A percentile compares a stretch with the other conserved stretches of the same genome.
Conservation (phyloP, 1,140 invertebrate species). For the Olivierus martensii region DNA sequence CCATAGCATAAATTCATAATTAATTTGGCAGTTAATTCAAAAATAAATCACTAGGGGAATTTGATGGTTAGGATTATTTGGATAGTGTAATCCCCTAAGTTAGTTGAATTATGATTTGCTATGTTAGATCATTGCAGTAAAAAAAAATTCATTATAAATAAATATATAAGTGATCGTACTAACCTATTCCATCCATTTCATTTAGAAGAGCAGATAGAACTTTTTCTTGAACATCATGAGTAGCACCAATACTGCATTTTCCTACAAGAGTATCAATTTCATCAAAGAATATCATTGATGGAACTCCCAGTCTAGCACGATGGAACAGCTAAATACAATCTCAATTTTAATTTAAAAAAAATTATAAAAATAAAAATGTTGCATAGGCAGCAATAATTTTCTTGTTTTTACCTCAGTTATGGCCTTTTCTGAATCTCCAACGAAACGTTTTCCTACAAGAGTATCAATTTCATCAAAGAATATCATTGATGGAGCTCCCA, state of each 20-base stretch:
- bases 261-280: constrained; percentile 54
- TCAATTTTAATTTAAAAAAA: too few relatives aligned
- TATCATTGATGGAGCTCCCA: constrained; percentile 49
- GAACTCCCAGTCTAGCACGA: constrained; percentile 46
- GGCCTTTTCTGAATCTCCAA: constrained; percentile 47
- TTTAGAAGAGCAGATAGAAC: constrained; percentile 47
- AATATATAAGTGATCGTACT: not conserved
- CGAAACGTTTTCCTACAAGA: constrained; percentile 41
- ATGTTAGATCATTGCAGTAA: too few relatives aligned
- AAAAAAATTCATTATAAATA: not conserved
- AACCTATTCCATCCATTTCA: constrained; percentile 51
- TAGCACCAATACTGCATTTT: constrained; percentile 28
- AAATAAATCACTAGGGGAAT: too few relatives aligned
- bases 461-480: constrained; percentile 66
- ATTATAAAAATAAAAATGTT: not conserved
- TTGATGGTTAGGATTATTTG: too few relatives aligned
- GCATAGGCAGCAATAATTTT: not conserved
- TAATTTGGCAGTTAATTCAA: too few relatives aligned
- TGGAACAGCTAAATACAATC: constrained; percentile 39
- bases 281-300: constrained; percentile 57
- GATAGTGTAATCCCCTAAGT: too few relatives aligned
- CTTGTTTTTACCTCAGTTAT: constrained; percentile 33
- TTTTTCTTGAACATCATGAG: constrained; percentile 37
- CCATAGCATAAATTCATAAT: too few relatives aligned
- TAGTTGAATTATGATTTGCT: too few relatives aligned